phyloP scores from a whole-genome alignment of 53 echinoderm and acorn worm genomes.

The Paelopatides confundens region DNA sequence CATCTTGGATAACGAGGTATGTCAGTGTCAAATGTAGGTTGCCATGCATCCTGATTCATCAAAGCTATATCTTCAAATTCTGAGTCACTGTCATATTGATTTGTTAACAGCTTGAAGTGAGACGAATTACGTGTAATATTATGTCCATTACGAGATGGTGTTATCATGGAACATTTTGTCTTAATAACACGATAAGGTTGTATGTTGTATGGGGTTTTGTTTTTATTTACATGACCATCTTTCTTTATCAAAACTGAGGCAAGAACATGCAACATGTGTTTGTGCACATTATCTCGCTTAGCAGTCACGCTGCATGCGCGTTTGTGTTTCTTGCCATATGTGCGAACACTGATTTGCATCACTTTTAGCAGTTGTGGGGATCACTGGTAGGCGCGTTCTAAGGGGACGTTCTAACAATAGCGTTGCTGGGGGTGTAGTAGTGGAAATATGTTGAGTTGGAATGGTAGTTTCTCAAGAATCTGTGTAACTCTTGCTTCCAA shows the following conservation, averaged over 20 bases:
- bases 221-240: slow-evolving; percentile 44
- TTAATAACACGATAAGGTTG: slow-evolving; percentile 37
- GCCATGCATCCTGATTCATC: background rate
- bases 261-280: background rate
- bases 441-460: slow-evolving; percentile 65
- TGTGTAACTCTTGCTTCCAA: slow-evolving; percentile 61
- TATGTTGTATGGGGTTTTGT: slow-evolving; percentile 45
- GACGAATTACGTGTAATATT: slow-evolving; percentile 44
- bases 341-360: background rate
- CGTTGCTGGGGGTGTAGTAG: slow-evolving; percentile 52
- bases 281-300: background rate
- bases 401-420: slow-evolving; percentile 42
- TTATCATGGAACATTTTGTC: slow-evolving; percentile 41
- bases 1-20: background rate
- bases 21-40: background rate
- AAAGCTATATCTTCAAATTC: too few species aligned
- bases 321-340: background rate
- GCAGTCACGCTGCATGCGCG: background rate
- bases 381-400: slow-evolving; percentile 4
- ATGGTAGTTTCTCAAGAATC: slow-evolving; percentile 62
- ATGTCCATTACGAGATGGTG: slow-evolving; percentile 31
- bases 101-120: slow-evolving; percentile 36
- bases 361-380: background rate
- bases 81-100: background rate
- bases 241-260: slow-evolving; percentile 38